Evolutionary conservation across 2,113 vertebrate species (phyloP), one percentile per base, ranked within the genome.

Genomic region (Pungitius pungitius): DNA sequence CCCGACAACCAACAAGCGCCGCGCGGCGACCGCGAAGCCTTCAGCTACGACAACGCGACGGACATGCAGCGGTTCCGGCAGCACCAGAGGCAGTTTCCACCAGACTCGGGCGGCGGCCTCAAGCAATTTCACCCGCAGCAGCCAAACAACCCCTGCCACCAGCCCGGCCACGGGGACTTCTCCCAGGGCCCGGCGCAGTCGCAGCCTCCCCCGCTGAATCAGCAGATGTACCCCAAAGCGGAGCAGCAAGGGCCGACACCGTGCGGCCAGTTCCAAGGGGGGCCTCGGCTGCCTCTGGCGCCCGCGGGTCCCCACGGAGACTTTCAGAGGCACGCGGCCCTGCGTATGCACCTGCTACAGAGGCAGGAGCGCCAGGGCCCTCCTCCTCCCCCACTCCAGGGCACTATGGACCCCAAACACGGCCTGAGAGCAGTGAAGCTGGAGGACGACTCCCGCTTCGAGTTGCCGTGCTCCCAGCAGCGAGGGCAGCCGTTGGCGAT

Each of bases 261-360:
- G 57, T 92, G 91, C 71, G 67, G 85, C 61, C 90, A 92, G 68
- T 82, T 91, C 45, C 89, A 89, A 84, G 89, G 73, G 62, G 92
- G 86, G 81, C 92, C 90, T 35, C 84, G 83, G 73, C 90, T 93
- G 72, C 95, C 93, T 86, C 88, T 88, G 61, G 77, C 92, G 95
- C 84, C 85, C 39, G 40, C 42, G 45, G 77, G 80, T 75, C 58
- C 88, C 63, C 87, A 92, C 20, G 81, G 80, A 75, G 95, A 98
- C 80, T 82, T 94, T 77, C 95, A 96, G 65, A 97, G 92, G 72
- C 95, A 96, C 8, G 95, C 96, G 80, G 96, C 95, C 54, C 90
- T 99, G 13, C 92, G 95, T 84, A 95, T 95, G 94, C 96, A 96
- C 69, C 93, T 97, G 73, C 87, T 98, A 69, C 96, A 97, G 82